Evolutionary conservation across 2,888 invertebrate genomes (phyloP).

Genomic region (Tuta absoluta): DNA sequence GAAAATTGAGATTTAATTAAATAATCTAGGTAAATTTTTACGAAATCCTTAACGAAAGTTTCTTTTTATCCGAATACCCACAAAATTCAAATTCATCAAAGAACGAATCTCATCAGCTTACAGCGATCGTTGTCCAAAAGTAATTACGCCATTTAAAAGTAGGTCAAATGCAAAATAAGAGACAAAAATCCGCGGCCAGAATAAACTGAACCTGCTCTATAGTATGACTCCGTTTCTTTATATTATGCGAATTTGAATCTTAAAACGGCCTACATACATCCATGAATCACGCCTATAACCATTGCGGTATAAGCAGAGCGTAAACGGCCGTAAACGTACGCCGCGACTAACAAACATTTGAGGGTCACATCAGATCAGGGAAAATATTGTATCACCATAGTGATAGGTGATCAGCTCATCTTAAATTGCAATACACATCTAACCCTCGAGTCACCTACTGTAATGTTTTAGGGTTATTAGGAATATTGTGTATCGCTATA

Average conservation of each 20-base stretch:
- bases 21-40: neutral
- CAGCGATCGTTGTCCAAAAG: conserved; percentile 18
- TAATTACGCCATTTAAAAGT: conserved; percentile 20
- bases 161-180: conserved; percentile 23
- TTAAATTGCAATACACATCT: too few relatives aligned
- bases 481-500: too few relatives aligned
- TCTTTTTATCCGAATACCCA: neutral
- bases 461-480: too few relatives aligned
- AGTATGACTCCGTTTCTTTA: neutral
- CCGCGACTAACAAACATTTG: too few relatives aligned
- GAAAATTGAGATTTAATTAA: neutral
- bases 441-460: too few relatives aligned
- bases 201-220: neutral
- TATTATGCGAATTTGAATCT: neutral
- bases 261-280: too few relatives aligned
- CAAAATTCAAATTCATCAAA: neutral
- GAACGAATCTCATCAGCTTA: conserved; percentile 10
- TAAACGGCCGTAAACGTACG: too few relatives aligned
- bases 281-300: neutral
- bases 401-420: too few relatives aligned
- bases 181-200: conserved; percentile 4
- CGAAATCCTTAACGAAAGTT: neutral
- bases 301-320: neutral
- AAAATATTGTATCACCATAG: too few relatives aligned
- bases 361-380: too few relatives aligned